Percentiles rank a stretch among this genome's conserved stretches.
Evolutionary conservation across 2,888 invertebrate species (phyloP).

Genomic region (Aplocera efformata): DNA sequence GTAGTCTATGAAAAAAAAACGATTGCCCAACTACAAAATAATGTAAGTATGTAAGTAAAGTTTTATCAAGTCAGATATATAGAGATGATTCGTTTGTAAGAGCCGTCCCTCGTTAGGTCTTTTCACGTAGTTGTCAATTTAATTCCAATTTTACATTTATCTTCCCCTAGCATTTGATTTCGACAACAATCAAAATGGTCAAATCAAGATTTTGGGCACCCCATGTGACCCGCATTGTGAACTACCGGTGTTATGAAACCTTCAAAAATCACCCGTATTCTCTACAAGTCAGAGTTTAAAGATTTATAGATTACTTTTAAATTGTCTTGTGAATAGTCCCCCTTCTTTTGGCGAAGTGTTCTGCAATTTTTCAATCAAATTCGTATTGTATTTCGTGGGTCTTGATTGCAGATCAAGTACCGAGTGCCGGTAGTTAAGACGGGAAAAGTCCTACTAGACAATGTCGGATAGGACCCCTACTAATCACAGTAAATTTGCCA

Average conservation of each 20-base stretch:
- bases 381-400: slow-evolving; percentile 33
- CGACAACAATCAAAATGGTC: slow-evolving; percentile 11
- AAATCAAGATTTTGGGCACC: slow-evolving; percentile 13
- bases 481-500: too few relatives aligned
- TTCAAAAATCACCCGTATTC: slow-evolving; percentile 10
- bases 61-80: too few relatives aligned
- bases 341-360: slow-evolving; percentile 53
- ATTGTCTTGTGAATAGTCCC: slow-evolving; percentile 32
- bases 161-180: slow-evolving; percentile 5
- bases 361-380: slow-evolving; percentile 76
- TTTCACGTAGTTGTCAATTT: background rate
- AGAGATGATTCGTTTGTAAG: too few relatives aligned
- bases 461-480: too few relatives aligned
- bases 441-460: too few relatives aligned
- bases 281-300: slow-evolving; percentile 5
- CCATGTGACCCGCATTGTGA: slow-evolving; percentile 13
- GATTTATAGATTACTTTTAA: slow-evolving; percentile 16
- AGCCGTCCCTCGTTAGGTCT: too few relatives aligned
- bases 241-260: background rate
- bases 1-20: too few relatives aligned
- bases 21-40: too few relatives aligned
- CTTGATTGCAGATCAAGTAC: slow-evolving; percentile 30
- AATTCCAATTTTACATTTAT: slow-evolving; percentile 4
- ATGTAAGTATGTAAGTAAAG: too few relatives aligned
- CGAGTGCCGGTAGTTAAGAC: too few relatives aligned